phyloP scores from a whole-genome alignment of 2,888 invertebrate species.

The Ellobium chinense region DNA sequence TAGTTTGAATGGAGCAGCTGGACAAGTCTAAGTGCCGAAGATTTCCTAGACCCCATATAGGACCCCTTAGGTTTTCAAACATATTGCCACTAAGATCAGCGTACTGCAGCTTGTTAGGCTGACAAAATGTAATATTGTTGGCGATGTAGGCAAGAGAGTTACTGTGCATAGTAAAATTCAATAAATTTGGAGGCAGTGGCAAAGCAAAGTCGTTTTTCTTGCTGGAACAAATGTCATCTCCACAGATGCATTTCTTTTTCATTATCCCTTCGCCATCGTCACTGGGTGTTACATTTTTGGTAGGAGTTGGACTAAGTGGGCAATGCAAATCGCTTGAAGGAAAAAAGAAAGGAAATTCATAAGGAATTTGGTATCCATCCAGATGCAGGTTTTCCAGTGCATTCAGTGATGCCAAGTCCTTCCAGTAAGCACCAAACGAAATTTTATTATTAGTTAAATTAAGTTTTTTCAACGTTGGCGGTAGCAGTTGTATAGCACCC shows the following conservation, averaged over 20 bases:
- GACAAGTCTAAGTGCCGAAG: conserved; percentile 16
- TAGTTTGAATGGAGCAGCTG: conserved; percentile 16
- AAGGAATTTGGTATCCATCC: neutral
- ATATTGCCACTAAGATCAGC: conserved; percentile 36
- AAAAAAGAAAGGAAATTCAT: neutral
- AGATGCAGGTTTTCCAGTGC: conserved; percentile 21
- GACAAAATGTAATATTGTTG: conserved; percentile 14
- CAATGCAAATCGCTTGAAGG: neutral
- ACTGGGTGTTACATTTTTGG: no score
- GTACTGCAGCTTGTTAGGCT: conserved; percentile 22
- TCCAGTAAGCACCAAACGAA: conserved; percentile 37
- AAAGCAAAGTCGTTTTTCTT: neutral
- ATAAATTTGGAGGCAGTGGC: conserved; percentile 33
- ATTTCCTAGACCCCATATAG: conserved; percentile 32
- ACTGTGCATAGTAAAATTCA: conserved; percentile 19
- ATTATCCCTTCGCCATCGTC: no score
- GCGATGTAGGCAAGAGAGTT: conserved; percentile 39
- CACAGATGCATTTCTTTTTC: neutral
- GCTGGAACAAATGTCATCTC: neutral
- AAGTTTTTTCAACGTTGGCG: conserved; percentile 24
- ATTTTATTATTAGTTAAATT: conserved; percentile 35
- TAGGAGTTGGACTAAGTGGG: no score
- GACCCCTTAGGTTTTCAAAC: conserved; percentile 26
- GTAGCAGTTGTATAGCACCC: conserved; percentile 43
- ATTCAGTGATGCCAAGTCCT: conserved; percentile 33